Base-by-base conservation (phyloP, 2,113 vertebrate species). In the Siphamia tubifer region DNA sequence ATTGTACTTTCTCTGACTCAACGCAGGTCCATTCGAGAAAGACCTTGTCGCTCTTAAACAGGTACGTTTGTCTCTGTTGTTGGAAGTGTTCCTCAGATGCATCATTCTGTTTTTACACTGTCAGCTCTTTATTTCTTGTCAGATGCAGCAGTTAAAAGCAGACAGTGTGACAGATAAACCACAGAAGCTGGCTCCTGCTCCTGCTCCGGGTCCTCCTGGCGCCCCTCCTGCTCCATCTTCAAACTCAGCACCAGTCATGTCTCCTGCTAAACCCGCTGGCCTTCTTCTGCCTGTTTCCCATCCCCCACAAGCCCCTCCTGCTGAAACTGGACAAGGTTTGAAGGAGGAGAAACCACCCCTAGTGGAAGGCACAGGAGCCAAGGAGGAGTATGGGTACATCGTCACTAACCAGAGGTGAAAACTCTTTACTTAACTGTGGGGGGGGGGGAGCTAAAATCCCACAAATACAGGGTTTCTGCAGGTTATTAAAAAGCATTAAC, bases 331-430 rank as follows among this genome's bases (percentile, higher is more conserved):
- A 17, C 64, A 47, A 2, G 68, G 9, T 21, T 36, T 81, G 17
- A 84, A 79, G 39, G 74, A 83, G 32, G 68, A 60, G 35, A 61
- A 42, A 15, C 42, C 15, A 25, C 83, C 64, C 40, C 35, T 2
- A 36, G 49, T 45, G 8, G 78, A 77, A 1, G 62, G 74, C 0
- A 15, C 36, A 5, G 87, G 78, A 19, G 64, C 51, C 2, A 90
- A 92, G 0, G 96, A 98, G 21, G 94, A 97, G 66, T 98, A 98
- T 0, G 95, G 96, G 72, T 99, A 99, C 92, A 97, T 98, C 8
- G 52, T 98, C 77, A 99, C 98, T 0, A 93, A 97, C 81, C 94
- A 94, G 82, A 98, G 95, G 97, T 98, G 78, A 93, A 94, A n/a
- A 13, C 34, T 25, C 3, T 39, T 51, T 1, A 2, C 21, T 44